Percentiles rank a stretch among this genome's conserved stretches.
Conservation (phyloP, 2,888 invertebrate species). For the Emmelina monodactyla region DNA sequence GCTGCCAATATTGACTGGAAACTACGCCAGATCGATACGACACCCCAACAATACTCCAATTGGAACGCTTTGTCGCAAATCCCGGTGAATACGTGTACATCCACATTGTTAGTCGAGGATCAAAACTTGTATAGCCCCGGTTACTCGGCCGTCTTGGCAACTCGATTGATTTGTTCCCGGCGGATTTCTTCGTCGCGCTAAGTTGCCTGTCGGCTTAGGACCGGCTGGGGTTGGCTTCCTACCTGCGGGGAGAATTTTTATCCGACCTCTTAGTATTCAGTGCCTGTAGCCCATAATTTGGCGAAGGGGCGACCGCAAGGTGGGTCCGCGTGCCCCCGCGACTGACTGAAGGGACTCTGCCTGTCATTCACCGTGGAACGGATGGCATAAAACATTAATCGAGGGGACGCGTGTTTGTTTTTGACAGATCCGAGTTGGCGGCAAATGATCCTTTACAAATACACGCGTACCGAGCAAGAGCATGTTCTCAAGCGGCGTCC, state of each 20-base stretch:
- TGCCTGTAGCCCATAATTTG: slow-evolving; percentile 50
- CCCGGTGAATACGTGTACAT: slow-evolving; percentile 10
- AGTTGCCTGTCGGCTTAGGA: slow-evolving; percentile 53
- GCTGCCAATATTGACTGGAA: too few relatives aligned
- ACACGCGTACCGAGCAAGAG: too few relatives aligned
- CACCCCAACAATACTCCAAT: background rate
- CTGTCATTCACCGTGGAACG: slow-evolving; percentile 33
- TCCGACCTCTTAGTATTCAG: slow-evolving; percentile 53
- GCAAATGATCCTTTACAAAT: background rate
- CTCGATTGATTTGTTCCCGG: slow-evolving; percentile 49
- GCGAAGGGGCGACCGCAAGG: slow-evolving; percentile 41
- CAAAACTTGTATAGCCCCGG: slow-evolving; percentile 40
- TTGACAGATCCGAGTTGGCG: background rate
- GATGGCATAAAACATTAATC: slow-evolving; percentile 21
- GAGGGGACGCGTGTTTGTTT: slow-evolving; percentile 9
- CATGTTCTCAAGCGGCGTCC: too few relatives aligned
- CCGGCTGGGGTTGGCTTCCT: slow-evolving; percentile 39
- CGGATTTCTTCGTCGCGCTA: slow-evolving; percentile 39
- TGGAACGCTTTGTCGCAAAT: slow-evolving; percentile 1
- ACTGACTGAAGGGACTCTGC: slow-evolving; percentile 25
- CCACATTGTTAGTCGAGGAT: slow-evolving; percentile 40
- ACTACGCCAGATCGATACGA: background rate
- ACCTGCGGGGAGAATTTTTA: slow-evolving; percentile 55
- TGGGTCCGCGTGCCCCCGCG: slow-evolving; percentile 31
- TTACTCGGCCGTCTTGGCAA: slow-evolving; percentile 28